A percentile compares a stretch with the other conserved stretches of the same genome.
These are phyloP conservation scores for Machimus atricapillus DNA, from an alignment of 2,888 invertebrate genomes.

Conservation along the genomic window DNA sequence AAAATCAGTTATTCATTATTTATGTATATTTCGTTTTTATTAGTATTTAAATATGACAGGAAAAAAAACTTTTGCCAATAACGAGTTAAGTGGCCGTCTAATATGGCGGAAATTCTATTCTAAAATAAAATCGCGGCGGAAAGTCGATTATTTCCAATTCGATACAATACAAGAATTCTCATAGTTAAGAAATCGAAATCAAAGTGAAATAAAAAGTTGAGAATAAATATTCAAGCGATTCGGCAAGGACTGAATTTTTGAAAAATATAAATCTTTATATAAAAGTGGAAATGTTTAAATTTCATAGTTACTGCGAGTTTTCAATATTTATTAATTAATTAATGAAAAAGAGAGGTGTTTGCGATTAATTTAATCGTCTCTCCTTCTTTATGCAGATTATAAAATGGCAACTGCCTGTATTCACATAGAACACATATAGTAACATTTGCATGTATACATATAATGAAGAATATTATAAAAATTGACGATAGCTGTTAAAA, in stretches of 20 bases:
- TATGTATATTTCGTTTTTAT: slow-evolving; percentile 1
- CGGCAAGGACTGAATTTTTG: background rate
- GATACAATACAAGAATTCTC: background rate
- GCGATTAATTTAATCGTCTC: background rate
- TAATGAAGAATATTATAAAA: background rate
- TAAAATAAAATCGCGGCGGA: background rate
- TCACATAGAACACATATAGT: background rate
- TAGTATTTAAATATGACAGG: slow-evolving; percentile 2
- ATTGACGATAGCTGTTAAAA: background rate
- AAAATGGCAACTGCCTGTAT: background rate
- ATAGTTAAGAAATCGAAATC: background rate
- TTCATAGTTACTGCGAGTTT: slow-evolving; percentile 24
- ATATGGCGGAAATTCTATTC: background rate
- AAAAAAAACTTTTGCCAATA: slow-evolving; percentile 25
- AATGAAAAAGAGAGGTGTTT: background rate
- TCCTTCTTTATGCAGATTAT: background rate
- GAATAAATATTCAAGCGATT: background rate
- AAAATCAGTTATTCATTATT: background rate
- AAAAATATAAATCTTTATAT: slow-evolving; percentile 24
- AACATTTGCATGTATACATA: background rate
- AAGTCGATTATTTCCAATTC: background rate
- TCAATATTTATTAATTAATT: background rate
- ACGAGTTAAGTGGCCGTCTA: background rate
- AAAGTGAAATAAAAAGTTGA: background rate
- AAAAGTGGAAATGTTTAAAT: slow-evolving; percentile 26